These are phyloP conservation scores for Thereva unica DNA, from an alignment of 2,888 invertebrate species.

Conservation along the genomic window DNA sequence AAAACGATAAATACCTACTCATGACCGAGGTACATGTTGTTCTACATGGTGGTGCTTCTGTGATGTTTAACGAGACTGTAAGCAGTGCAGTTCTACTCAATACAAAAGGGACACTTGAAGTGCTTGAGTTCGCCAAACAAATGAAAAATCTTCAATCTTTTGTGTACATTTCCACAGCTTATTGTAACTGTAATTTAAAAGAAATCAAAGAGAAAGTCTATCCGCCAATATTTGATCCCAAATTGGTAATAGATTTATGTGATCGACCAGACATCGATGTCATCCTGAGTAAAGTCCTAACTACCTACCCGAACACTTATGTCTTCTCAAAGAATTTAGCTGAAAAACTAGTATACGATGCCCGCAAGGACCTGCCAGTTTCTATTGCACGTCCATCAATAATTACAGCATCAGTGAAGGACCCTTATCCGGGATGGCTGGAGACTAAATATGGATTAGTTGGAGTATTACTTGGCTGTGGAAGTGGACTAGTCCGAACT, in stretches of 20 bases:
- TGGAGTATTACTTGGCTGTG: constrained; percentile 52
- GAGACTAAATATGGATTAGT: constrained; percentile 64
- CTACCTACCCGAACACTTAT: constrained; percentile 62
- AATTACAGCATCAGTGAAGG: constrained; percentile 46
- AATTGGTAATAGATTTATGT: constrained; percentile 15
- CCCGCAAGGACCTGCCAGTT: constrained; percentile 58
- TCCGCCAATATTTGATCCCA: constrained; percentile 45
- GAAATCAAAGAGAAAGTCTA: constrained; percentile 61
- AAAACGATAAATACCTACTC: constrained; percentile 32
- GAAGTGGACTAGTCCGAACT: constrained; percentile 61
- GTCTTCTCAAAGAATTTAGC: constrained; percentile 64
- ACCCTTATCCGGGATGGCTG: constrained; percentile 59
- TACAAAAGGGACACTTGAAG: constrained; percentile 41
- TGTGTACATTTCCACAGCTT: constrained; percentile 63
- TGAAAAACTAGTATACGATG: constrained; percentile 58
- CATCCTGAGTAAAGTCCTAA: constrained; percentile 29
- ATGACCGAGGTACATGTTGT: constrained; percentile 54
- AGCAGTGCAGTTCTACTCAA: constrained; percentile 48
- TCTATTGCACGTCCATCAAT: constrained; percentile 63
- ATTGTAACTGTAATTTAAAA: constrained; percentile 61
- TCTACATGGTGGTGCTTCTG: constrained; percentile 63
- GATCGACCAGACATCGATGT: constrained; percentile 17
- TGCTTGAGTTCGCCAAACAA: constrained; percentile 39
- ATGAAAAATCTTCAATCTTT: constrained; percentile 47
- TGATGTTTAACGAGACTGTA: constrained; percentile 61